These are phyloP conservation scores for Neoascia interrupta DNA, from an alignment of 2,888 invertebrate species.

Conservation along the genomic window DNA sequence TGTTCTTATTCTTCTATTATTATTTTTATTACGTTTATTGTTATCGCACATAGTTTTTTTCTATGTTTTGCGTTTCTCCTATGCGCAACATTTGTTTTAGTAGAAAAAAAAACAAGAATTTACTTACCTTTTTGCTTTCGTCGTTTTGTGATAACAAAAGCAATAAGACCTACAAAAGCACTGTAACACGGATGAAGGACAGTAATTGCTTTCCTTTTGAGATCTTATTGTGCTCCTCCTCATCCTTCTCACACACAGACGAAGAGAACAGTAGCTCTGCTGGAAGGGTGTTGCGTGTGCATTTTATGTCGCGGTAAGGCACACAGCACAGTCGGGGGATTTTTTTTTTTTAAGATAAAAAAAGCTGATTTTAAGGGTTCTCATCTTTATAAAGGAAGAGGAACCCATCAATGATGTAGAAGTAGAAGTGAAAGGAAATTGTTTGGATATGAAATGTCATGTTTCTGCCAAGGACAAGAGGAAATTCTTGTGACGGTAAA, in stretches of 20 bases:
- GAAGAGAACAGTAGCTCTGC: conserved; percentile 7
- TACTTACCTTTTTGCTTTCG: background rate
- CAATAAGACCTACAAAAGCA: conserved; percentile 8
- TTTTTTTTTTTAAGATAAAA: too few relatives aligned
- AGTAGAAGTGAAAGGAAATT: conserved; percentile 17
- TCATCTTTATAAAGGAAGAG: too few relatives aligned
- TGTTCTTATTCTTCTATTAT: conserved; percentile 17
- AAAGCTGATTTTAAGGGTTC: too few relatives aligned
- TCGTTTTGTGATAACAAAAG: background rate
- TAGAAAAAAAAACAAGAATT: conserved; percentile 33
- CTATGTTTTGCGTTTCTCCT: conserved; percentile 6
- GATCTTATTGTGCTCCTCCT: background rate
- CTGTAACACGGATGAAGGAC: conserved; percentile 43
- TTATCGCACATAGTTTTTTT: conserved; percentile 6
- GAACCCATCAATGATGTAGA: conserved; percentile 7
- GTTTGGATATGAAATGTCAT: conserved; percentile 16
- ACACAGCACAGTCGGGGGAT: too few relatives aligned
- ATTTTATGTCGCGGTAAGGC: conserved; percentile 38
- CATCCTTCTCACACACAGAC: too few relatives aligned
- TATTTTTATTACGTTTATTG: conserved; percentile 5
- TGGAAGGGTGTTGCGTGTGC: conserved; percentile 30
- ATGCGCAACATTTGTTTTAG: conserved; percentile 41
- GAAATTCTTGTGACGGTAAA: conserved; percentile 4
- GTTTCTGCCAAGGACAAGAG: conserved; percentile 29
- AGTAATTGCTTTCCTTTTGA: conserved; percentile 60